A percentile compares a stretch with the other conserved stretches of the same genome.
These are phyloP conservation scores for Sphyrna mokarran DNA, from an alignment of 2,113 vertebrate species.

Conservation along the genomic window DNA sequence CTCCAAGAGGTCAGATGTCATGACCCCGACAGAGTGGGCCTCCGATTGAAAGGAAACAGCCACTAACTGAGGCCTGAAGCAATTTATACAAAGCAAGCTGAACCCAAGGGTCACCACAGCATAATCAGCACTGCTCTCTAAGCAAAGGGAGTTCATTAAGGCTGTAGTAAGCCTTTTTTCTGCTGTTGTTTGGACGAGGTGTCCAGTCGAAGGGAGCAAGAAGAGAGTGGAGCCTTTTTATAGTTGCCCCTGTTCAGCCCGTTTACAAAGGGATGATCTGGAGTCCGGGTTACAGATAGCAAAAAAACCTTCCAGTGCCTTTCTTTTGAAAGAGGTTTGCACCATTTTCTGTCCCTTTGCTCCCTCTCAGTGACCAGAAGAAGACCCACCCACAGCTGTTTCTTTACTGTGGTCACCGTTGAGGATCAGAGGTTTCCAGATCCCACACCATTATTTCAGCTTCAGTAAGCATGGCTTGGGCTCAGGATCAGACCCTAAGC, in stretches of 20 bases:
- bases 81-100: constrained; percentile 32
- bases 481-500: not conserved
- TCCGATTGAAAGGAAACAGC: constrained; percentile 36
- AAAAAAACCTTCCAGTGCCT: not conserved
- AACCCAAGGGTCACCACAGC: constrained; percentile 17
- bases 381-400: not conserved
- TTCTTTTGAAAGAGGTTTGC: not conserved
- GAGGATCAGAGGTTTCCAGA: not conserved
- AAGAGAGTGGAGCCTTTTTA: not conserved
- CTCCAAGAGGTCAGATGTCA: not conserved
- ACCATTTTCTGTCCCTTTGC: too few relatives aligned
- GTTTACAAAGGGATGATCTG: not conserved
- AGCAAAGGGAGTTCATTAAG: constrained; percentile 22
- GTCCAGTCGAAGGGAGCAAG: not conserved
- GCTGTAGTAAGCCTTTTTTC: not conserved
- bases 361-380: not conserved
- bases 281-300: not conserved
- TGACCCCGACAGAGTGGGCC: constrained; percentile 21
- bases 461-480: not conserved
- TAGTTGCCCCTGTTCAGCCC: not conserved
- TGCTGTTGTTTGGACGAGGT: not conserved
- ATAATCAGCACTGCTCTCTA: constrained; percentile 1
- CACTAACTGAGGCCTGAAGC: not conserved
- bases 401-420: not conserved
- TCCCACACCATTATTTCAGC: not conserved